Evolutionary conservation across 2,113 vertebrate species (phyloP).

Genomic region (Oostethus manadensis): DNA sequence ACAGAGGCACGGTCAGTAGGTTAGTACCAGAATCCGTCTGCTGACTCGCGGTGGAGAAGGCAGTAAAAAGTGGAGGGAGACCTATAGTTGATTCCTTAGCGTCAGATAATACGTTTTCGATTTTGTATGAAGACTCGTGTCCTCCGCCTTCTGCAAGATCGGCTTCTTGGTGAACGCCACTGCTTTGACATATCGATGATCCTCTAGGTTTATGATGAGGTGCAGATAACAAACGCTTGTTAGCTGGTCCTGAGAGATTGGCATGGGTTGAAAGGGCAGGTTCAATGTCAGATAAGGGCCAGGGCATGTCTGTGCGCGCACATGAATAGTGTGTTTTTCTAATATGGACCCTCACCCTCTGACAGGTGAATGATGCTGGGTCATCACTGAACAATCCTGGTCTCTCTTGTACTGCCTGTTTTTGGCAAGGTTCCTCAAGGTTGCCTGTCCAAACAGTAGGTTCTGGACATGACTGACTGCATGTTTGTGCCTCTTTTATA

Average conservation of each 20-base stretch:
- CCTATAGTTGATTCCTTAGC: not conserved
- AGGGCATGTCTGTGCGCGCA: constrained; percentile 52
- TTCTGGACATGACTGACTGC: not conserved
- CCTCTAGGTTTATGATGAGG: no score
- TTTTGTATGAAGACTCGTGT: no score
- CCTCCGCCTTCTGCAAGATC: no score
- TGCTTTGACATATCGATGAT: no score
- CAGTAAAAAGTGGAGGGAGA: not conserved
- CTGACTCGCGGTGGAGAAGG: not conserved
- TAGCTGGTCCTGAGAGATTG: no score
- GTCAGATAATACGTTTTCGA: no score
- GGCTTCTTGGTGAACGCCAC: no score
- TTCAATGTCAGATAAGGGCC: constrained; percentile 42
- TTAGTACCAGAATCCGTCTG: not conserved
- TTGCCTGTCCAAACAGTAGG: not conserved
- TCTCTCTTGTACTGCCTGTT: not conserved
- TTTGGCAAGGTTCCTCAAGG: not conserved
- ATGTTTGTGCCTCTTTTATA: not conserved
- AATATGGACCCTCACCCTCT: constrained; percentile 42
- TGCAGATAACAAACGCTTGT: no score
- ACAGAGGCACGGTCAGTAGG: not conserved
- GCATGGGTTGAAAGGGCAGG: no score
- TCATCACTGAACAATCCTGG: not conserved
- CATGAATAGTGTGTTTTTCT: constrained; percentile 23
- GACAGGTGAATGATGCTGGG: constrained; percentile 48